Percentiles rank a stretch among this genome's conserved stretches.
Evolutionary conservation across 2,888 invertebrate genomes (phyloP).

Genomic region (Drosophila eohydei): DNA sequence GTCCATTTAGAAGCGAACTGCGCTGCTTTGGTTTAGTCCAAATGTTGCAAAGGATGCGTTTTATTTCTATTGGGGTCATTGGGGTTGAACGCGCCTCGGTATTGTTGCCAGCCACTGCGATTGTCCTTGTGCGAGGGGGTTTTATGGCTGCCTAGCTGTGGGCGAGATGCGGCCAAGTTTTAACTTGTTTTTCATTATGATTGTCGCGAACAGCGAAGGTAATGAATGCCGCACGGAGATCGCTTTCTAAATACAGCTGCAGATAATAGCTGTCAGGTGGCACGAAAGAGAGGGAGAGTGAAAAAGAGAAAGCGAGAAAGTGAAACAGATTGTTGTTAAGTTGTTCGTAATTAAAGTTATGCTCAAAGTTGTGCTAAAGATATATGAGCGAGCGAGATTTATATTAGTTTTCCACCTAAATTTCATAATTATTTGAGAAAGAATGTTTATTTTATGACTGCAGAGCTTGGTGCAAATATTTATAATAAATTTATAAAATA

Average conservation of each 20-base stretch:
- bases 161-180: conserved; percentile 10
- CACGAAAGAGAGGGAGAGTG: neutral
- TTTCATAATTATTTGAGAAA: neutral
- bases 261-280: conserved; percentile 28
- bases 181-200: conserved; percentile 44
- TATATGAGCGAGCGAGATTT: neutral
- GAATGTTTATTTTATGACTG: neutral
- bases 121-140: conserved; percentile 17
- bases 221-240: conserved; percentile 53
- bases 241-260: conserved; percentile 36
- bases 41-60: conserved; percentile 66
- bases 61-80: conserved; percentile 77
- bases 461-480: neutral
- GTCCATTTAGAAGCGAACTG: conserved; percentile 56
- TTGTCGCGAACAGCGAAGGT: conserved; percentile 42
- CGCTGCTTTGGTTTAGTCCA: conserved; percentile 40
- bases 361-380: conserved; percentile 14
- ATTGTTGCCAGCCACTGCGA: conserved; percentile 57
- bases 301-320: neutral
- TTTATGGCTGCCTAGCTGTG: conserved; percentile 8
- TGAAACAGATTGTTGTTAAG: conserved; percentile 12
- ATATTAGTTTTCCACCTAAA: neutral
- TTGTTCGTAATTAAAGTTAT: conserved; percentile 19
- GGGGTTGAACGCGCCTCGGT: conserved; percentile 64
- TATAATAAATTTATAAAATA: too few species aligned